Base-by-base conservation (phyloP, 1,140 invertebrate genomes). In the Trialeurodes vaporariorum region DNA sequence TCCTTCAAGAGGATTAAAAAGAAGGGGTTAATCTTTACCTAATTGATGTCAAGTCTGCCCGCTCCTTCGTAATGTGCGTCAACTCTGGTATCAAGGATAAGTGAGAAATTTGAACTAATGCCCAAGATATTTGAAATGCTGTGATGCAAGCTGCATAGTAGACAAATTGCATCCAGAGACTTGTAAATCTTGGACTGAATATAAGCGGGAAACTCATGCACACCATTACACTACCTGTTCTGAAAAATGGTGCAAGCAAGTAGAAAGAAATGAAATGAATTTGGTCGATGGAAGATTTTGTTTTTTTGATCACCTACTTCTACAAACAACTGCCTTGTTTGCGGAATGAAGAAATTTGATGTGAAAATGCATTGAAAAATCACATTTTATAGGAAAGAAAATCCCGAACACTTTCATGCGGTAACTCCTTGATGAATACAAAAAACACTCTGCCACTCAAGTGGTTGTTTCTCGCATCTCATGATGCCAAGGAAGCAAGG, bases 121-220 rank as follows among this genome's bases (percentile, higher is more conserved):
- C 92, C 93, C 93, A 96, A 11, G 92, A 92, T 71, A 89, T 87
- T 81, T 96, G 94, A 78, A 96, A 96, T 58, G 93, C 77, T 25
- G 86, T 81, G 66, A 96, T 92, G 70, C 92, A 87, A 24, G 84
- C 76, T 1, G 86, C 81, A 76, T 92, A 94, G 76, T 90, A 91
- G 0, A 89, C 70, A 5, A 88, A 80, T 75, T 85, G 81, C 72
- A 82, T 83, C 80, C 80, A 83, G 34, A 75, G 66, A 69, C 70
- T 79, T 68, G 40, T 78, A 72, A 84, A 84, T 79, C 85, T 91
- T 73, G 78, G 78, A 73, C 82, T 84, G 82, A 91, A 97, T 63
- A 94, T 85, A 70, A 96, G 84, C 0, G 92, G 90, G 78, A 96
- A 97, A 40, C 84, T 87, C 0, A 85, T 27, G 0, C 80, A 73